Evolutionary conservation across 2,888 invertebrate genomes (phyloP).

Genomic region (Strigamia crassipes): DNA sequence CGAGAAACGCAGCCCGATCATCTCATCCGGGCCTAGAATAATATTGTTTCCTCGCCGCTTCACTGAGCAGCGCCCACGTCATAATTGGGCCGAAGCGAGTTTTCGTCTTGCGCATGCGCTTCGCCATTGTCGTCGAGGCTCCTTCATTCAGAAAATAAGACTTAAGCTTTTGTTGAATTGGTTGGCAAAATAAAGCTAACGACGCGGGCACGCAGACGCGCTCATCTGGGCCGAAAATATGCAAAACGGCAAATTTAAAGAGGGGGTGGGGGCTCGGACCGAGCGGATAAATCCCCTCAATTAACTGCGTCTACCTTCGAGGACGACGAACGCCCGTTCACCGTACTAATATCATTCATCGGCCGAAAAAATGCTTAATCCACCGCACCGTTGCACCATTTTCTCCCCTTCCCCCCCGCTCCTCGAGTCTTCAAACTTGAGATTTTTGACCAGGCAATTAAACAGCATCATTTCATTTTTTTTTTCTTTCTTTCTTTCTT

Average conservation of each 20-base stretch:
- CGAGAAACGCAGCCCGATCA: conserved; percentile 31
- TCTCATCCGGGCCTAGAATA: conserved; percentile 43
- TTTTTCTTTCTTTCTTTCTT: background rate
- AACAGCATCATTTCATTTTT: background rate
- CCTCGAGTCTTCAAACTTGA: background rate
- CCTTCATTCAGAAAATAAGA: conserved; percentile 44
- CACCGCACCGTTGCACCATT: conserved; percentile 21
- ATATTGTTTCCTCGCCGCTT: conserved; percentile 43
- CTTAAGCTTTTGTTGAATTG: conserved; percentile 42
- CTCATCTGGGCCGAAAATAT: conserved; percentile 45
- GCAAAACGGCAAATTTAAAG: conserved; percentile 44
- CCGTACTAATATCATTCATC: conserved; percentile 28
- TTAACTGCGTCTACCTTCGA: conserved; percentile 43
- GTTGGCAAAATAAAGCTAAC: conserved; percentile 44
- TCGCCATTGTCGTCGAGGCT: conserved; percentile 38
- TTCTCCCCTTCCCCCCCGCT: background rate
- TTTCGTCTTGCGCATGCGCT: conserved; percentile 25
- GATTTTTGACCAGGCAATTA: conserved; percentile 8
- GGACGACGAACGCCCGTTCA: conserved; percentile 28
- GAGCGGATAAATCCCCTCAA: conserved; percentile 43
- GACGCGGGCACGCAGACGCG: conserved; percentile 32
- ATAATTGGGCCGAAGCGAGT: conserved; percentile 43
- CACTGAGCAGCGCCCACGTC: conserved; percentile 36
- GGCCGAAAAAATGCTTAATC: conserved; percentile 11
- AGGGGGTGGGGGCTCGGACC: conserved; percentile 10